Conservation (phyloP, 2,113 vertebrate genomes). For the Apaloderma vittatum region DNA sequence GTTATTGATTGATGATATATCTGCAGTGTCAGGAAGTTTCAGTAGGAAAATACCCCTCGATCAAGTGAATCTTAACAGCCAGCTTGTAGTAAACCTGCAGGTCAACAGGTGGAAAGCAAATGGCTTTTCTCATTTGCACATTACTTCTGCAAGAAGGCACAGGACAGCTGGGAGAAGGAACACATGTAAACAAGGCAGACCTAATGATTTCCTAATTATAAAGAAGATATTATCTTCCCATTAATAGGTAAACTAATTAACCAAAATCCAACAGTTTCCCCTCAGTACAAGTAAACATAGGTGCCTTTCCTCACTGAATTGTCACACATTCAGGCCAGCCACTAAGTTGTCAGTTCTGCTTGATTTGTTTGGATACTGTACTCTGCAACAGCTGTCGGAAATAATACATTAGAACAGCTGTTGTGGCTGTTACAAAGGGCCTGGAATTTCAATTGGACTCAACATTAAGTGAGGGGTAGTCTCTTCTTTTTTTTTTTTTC, state of each 20-base stretch:
- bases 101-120: slow-evolving; percentile 21
- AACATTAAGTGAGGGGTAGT: neutral
- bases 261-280: slow-evolving; percentile 30
- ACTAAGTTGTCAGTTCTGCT: slow-evolving; percentile 76
- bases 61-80: neutral
- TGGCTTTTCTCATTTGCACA: neutral
- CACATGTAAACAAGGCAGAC: slow-evolving; percentile 56
- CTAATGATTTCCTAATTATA: slow-evolving; percentile 62
- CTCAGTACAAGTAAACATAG: slow-evolving; percentile 1
- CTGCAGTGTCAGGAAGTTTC: neutral
- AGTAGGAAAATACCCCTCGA: neutral
- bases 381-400: slow-evolving; percentile 78
- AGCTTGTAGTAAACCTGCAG: neutral
- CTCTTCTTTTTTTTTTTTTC: neutral
- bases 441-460: slow-evolving; percentile 77
- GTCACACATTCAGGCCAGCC: slow-evolving; percentile 12
- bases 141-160: slow-evolving; percentile 14
- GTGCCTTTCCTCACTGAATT: slow-evolving; percentile 14
- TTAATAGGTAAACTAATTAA: slow-evolving; percentile 71
- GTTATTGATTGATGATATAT: neutral
- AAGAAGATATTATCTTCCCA: slow-evolving; percentile 58
- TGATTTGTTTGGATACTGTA: slow-evolving; percentile 76
- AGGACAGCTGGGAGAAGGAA: slow-evolving; percentile 54
- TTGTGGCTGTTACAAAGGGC: slow-evolving; percentile 67
- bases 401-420: slow-evolving; percentile 82